Base-by-base conservation (phyloP, 2,888 invertebrate species). In the Leucoptera coffeella region DNA sequence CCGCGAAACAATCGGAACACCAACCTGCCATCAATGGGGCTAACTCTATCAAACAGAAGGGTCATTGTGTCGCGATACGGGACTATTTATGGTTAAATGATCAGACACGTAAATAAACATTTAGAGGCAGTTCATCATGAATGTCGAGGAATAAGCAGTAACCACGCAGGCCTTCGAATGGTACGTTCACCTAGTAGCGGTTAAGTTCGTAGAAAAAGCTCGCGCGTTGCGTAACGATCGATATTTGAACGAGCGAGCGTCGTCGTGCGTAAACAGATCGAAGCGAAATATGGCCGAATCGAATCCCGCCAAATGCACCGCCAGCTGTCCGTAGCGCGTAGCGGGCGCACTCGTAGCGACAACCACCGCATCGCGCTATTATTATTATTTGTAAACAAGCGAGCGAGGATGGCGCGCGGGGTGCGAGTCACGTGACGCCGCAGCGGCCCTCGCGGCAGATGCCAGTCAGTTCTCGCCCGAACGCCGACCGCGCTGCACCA, bases 321-420 rank as follows among this genome's bases (percentile, higher is more conserved):
- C 62, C 67, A 67, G 67, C 67, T 67, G 67, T 65, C 62, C 65
- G 62, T 58, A 58, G 61, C 60, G 48, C 64, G 61, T 59, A 61
- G 62, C 58, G 50, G 56, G 38, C 45, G 50, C 48, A 47, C 51
- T 53, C 55, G 57, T 52, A 59, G 58, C 58, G 58, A 55, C 58
- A 56, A 52, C 56, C 55, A 55, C 49, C 49, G 46, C 17, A n/a
- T 20, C 12, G 29, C 22, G 22, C 21, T 59, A 62, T 64, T 67
- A 65, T 67, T 67, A 67, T 67, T 67, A 71, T 71, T 69, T 67
- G 69, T 69, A 67, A 67, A 67, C 67, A 69, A 61, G 60, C 57
- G 17, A 8, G 27, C 12, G 24, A 6, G 53, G 50, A 54, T 50
- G 58, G 58, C 57, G 55, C 45, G 49, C 48, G 50, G 50, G 47